Base-by-base conservation (phyloP, 2,797 vertebrate species). In the Poeciliopsis paucimaculata region DNA sequence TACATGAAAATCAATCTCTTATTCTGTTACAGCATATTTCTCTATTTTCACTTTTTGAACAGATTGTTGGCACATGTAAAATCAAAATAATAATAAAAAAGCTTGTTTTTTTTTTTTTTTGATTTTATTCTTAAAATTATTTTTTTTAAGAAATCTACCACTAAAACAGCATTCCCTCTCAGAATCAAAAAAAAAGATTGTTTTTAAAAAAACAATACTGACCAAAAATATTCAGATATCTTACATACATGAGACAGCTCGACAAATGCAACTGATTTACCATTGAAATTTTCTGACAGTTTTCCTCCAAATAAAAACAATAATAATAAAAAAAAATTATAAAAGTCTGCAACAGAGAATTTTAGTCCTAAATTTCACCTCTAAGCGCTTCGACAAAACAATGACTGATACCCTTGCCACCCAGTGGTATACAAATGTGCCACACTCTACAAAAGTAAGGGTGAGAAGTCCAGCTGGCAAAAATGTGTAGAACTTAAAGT, bases 191-290 rank as follows among this genome's bases (percentile, higher is more conserved):
- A 82, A 90, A 87, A 93, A 75, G 9, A 70, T 88, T 78, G 79
- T 89, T 77, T 72, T 87, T 74, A 77, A 82, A 87, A 86, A 94
- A 89, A 86, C 12, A 87, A 86, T 90, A 87, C 77, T 84, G 90
- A 91, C 88, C 80, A 86, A 95, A 95, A 94, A 93, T 88, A 94
- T 91, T 92, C 86, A 93, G 89, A 94, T 93, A 93, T 91, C 90
- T 93, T 94, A 94, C 92, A 95, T 93, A 95, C 93, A 95, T 95
- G 93, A 96, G 95, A 97, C 95, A 95, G 95, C 92, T 95, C 91
- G 95, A 97, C 95, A 96, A 97, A 96, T 96, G 96, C 94, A 96
- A 96, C 95, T 96, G 95, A 96, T 96, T 96, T 94, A 97, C 96
- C 95, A 96, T 96, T 96, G 92, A 95, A 95, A 96, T 95, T 95